phyloP scores from a whole-genome alignment of 2,797 vertebrate genomes.

The Lerista edwardsae region DNA sequence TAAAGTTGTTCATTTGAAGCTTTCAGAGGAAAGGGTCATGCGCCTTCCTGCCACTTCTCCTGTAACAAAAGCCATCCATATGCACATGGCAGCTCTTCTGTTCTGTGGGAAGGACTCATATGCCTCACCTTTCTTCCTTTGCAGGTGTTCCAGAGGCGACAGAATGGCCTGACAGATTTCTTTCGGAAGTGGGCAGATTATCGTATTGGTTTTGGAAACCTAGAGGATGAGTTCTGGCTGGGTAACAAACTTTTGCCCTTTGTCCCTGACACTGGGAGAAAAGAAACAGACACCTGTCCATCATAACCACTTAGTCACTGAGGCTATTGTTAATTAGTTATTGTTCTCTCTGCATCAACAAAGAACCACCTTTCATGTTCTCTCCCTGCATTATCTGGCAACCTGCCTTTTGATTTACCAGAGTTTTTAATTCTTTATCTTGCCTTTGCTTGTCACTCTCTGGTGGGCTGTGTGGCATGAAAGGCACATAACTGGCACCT shows the following conservation, averaged over 20 bases:
- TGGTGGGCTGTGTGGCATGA: conserved; percentile 31
- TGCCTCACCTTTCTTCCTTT: neutral
- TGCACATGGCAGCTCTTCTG: accelerated
- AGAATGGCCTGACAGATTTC: conserved; percentile 96
- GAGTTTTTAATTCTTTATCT: conserved; percentile 52
- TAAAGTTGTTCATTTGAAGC: neutral
- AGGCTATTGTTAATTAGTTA: too few species aligned
- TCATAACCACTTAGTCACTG: neutral
- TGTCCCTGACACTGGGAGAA: conserved; percentile 20
- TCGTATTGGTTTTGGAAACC: conserved; percentile 91
- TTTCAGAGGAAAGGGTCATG: neutral
- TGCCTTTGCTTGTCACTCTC: conserved; percentile 52
- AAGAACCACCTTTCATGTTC: conserved; percentile 48
- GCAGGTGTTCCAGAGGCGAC: conserved; percentile 95
- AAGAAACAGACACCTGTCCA: conserved; percentile 34
- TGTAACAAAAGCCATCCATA: accelerated
- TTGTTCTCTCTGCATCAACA: neutral
- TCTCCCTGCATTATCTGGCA: conserved; percentile 36
- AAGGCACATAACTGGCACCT: conserved; percentile 28
- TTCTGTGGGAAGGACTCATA: neutral
- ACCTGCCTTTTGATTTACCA: conserved; percentile 47
- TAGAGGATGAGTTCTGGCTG: conserved; percentile 98
- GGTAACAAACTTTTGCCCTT: conserved; percentile 79
- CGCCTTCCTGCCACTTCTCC: neutral
- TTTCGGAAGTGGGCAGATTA: conserved; percentile 97